phyloP scores from a whole-genome alignment of 2,797 vertebrate species.

The Perodicticus potto region DNA sequence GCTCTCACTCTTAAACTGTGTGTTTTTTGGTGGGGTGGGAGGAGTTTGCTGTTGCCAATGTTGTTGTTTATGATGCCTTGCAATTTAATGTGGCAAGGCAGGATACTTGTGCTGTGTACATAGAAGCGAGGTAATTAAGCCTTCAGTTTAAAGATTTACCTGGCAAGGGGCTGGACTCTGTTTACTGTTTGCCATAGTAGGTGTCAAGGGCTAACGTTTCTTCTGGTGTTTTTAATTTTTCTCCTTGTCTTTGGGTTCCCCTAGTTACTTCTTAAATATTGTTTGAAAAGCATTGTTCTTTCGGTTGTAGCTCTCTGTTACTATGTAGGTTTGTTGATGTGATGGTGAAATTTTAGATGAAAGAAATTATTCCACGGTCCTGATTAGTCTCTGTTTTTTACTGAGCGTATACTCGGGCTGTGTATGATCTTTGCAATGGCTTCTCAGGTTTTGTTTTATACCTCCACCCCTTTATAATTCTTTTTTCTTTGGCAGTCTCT shows the following conservation, averaged over 20 bases:
- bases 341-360: neutral
- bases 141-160: neutral
- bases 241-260: neutral
- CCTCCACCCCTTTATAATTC: neutral
- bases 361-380: neutral
- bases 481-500: too few species aligned
- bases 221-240: neutral
- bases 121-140: neutral
- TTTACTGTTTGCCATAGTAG: neutral
- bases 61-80: neutral
- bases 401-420: neutral
- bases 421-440: neutral
- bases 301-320: neutral
- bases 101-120: neutral
- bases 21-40: neutral
- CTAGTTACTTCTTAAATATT: neutral
- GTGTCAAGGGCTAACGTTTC: neutral
- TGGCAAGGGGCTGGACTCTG: neutral
- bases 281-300: neutral
- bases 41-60: neutral
- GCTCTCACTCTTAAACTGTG: neutral
- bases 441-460: neutral
- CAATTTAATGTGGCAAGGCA: neutral
- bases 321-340: neutral
- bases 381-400: neutral